Base-by-base conservation (phyloP, 1,140 invertebrate species). In the Latrodectus geometricus region DNA sequence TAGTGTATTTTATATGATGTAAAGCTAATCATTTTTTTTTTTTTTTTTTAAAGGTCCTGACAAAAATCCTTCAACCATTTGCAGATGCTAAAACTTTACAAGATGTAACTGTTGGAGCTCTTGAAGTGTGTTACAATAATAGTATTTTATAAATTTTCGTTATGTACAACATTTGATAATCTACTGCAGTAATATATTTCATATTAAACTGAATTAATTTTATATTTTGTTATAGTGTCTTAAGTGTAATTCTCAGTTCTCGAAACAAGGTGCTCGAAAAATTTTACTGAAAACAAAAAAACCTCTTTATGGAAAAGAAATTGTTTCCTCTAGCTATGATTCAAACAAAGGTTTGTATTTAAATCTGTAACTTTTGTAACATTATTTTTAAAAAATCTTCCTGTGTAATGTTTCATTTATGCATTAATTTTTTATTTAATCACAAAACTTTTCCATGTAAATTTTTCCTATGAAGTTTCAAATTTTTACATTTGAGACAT, bases 201-300 rank as follows among this genome's bases (percentile, higher is more conserved):
- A 35, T 35, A 35, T 35, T 35, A 35, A 35, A 35, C 5, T 35
- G 35, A 15, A 69, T 15, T 69, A n/a, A n/a, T 20, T 9, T 69
- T 61, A 61, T 61, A 14, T 61, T 61, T 61, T 1, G 1, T 72
- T 83, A 9, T 17, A 86, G 83, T 86, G 83, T 20, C 9, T 86
- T 0, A 86, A 86, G 52, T 86, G 83, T 61, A 66, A 76, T 15
- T 86, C 83, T 21, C 83, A 86, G 11, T 86, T 86, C 77, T 86
- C 83, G n/a, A 86, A 78, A 15, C 68, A 69, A 86, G 52, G 56
- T 56, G 83, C 75, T 72, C 20, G 61, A 49, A 75, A 66, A 74
- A 78, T 21, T 61, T 9, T 86, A 12, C 14, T 86, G 15, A 72
- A 78, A 50, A 72, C 49, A 35, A 86, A 78, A n/a, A 77, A 61